Evolutionary conservation across 2,113 vertebrate genomes (phyloP).

Genomic region (Phaethon lepturus): DNA sequence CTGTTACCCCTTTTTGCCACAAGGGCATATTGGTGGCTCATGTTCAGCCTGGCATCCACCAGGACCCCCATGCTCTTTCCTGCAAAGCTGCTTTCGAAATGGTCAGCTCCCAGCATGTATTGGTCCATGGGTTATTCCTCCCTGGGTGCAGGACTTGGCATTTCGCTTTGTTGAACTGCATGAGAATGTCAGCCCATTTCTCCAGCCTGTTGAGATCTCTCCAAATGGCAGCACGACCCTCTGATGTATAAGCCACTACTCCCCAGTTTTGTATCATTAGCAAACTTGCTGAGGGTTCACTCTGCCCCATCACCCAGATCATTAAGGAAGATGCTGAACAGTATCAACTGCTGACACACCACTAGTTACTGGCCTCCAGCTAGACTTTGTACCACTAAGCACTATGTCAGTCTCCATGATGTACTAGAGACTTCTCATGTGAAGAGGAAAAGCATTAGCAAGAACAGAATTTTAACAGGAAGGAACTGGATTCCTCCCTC

Average conservation of each 20-base stretch:
- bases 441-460: neutral
- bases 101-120: neutral
- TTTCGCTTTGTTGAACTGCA: neutral
- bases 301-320: neutral
- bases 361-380: neutral
- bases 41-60: neutral
- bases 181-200: neutral
- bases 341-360: neutral
- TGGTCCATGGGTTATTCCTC: neutral
- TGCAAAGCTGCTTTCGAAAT: neutral
- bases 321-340: neutral
- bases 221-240: neutral
- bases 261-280: neutral
- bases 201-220: neutral
- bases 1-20: neutral
- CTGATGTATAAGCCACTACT: neutral
- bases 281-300: neutral
- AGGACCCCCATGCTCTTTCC: neutral
- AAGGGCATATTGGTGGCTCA: neutral
- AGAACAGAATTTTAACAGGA: neutral
- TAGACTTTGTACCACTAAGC: neutral
- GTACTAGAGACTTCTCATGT: neutral
- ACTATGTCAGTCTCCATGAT: neutral
- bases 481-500: neutral
- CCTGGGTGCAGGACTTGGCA: neutral